These are phyloP conservation scores for Taurulus bubalis DNA, from an alignment of 2,113 vertebrate genomes.

Conservation along the genomic window DNA sequence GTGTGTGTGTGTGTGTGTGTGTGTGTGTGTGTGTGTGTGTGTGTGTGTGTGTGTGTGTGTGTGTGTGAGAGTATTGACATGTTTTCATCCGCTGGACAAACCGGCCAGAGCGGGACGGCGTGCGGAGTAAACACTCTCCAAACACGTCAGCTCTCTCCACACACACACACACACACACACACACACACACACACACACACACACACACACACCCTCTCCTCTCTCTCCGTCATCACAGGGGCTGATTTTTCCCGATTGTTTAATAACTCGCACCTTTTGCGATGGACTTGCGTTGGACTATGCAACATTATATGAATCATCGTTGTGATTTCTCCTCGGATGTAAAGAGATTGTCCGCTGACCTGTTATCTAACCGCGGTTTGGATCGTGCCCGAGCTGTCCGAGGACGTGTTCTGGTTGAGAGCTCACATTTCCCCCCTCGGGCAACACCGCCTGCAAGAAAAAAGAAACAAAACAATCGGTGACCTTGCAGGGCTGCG, in stretches of 20 bases:
- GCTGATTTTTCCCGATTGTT: neutral
- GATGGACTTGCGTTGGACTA: neutral
- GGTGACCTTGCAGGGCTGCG: conserved; percentile 76
- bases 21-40: no score
- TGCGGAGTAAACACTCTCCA: no score
- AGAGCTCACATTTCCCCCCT: conserved; percentile 62
- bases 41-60: neutral
- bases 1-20: no score
- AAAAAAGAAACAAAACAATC: conserved; percentile 17
- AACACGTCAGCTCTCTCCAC: no score
- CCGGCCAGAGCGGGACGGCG: conserved; percentile 1
- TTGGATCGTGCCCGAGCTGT: conserved; percentile 30
- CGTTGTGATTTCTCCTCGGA: neutral
- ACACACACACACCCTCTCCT: no score
- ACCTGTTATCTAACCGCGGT: conserved; percentile 38
- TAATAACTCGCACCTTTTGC: neutral
- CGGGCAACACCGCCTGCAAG: neutral
- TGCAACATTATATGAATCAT: neutral
- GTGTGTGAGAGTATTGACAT: neutral
- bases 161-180: no score
- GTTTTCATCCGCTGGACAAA: neutral
- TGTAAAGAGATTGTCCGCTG: neutral
- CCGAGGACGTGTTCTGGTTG: conserved; percentile 44
- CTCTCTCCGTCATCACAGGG: neutral
- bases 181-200: no score